Evolutionary conservation across 2,888 invertebrate species (phyloP), one percentile per base, ranked within the genome.

Genomic region (Cantharis rufa): DNA sequence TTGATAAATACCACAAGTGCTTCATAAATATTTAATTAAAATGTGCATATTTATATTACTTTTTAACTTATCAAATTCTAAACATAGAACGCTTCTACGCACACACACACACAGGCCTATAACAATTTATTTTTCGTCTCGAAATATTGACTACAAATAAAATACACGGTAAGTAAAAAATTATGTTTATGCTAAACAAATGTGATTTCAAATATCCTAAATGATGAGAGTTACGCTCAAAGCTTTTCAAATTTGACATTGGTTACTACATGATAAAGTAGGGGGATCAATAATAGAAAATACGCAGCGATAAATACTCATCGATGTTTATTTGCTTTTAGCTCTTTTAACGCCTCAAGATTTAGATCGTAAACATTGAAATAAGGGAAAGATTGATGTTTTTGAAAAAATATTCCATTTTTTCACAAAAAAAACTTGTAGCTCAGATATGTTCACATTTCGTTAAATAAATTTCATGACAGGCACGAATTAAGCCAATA

Each of bases 1-100:
- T 69, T 74, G 72, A 78, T 78, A 78, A 78, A 69, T 78, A 64
- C 70, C 66, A 78, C 77, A 78, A 78, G 77, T 78, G 77, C 71
- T 78, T 72, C n/a, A 78, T 78, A 78, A 78, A 78, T 75, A 78
- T 74, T 78, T 78, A 62, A 21, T 21, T 15, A 24, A 69, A 69
- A 15, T 24, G 62, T 68, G 70, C 74, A 21, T 77, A 64, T 75
- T 75, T 75, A 48, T 63, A 21, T 66, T 66, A 66, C 11, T 21
- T 15, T 21, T 15, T n/a, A 21, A 66, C 18, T 66, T 63, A 48
- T 48, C n/a, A 48, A 48, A 48, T 48, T 48, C 48, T 48, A 48
- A 48, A 48, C 48, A 48, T 48, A 48, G 48, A 48, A 48, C 48
- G n/a, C 48, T 48, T n/a, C 48, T 48, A 48, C 48, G n/a, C n/a